Evolutionary conservation across 2,797 vertebrate species (phyloP).

Genomic region (Pagetopsis macropterus): DNA sequence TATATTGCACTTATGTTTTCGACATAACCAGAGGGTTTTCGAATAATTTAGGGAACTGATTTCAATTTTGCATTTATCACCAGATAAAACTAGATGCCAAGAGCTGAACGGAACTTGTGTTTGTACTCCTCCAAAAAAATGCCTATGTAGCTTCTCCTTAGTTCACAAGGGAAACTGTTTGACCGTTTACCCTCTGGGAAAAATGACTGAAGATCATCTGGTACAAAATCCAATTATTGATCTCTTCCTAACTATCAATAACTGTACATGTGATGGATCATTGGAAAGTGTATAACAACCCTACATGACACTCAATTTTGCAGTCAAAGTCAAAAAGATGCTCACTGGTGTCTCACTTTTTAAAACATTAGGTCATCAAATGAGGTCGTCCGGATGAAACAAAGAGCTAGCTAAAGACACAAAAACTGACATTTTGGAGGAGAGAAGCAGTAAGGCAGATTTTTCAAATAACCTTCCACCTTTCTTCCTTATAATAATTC

Average conservation of each 20-base stretch:
- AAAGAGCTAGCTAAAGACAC: no score
- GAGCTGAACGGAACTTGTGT: not conserved
- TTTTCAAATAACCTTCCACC: no score
- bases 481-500: no score
- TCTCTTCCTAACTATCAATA: not conserved
- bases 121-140: not conserved
- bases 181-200: no score
- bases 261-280: not conserved
- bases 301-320: not conserved
- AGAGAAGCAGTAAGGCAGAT: no score
- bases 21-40: not conserved
- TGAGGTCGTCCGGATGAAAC: no score
- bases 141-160: not conserved
- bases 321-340: not conserved
- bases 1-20: not conserved
- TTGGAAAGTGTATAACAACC: constrained; percentile 15
- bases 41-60: not conserved
- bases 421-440: no score
- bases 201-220: constrained; percentile 8
- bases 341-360: not conserved
- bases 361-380: not conserved
- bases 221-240: not conserved
- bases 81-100: not conserved
- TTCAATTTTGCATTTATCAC: not conserved
- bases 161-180: no score